Conservation (phyloP, 2,888 invertebrate species). For the Gastrophysa polygoni region DNA sequence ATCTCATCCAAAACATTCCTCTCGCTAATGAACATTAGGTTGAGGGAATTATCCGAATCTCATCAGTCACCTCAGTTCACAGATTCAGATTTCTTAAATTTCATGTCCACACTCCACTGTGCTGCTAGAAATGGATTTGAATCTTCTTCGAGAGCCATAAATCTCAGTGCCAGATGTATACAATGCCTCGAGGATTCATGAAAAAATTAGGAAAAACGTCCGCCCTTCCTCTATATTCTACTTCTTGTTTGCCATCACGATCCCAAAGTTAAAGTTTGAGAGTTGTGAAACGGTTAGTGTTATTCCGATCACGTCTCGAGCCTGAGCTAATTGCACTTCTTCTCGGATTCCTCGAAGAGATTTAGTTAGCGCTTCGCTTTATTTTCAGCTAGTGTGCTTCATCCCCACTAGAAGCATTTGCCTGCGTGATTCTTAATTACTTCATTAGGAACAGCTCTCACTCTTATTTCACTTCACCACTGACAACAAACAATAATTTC, state of each 20-base stretch:
- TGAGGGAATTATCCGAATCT: too few relatives aligned
- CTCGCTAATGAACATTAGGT: too few relatives aligned
- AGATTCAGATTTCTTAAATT: background rate
- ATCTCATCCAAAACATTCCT: too few relatives aligned
- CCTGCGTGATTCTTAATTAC: conserved; percentile 54
- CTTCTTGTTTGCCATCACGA: conserved; percentile 48
- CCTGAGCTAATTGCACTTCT: conserved; percentile 57
- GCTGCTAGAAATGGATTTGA: background rate
- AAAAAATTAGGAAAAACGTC: conserved; percentile 26
- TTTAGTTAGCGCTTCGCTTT: conserved; percentile 52
- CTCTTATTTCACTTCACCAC: conserved; percentile 32
- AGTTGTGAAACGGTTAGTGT: conserved; percentile 40
- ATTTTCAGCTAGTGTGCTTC: conserved; percentile 49
- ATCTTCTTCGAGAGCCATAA: conserved; percentile 10
- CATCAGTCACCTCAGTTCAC: background rate
- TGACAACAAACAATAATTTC: conserved; percentile 22
- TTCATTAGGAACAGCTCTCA: conserved; percentile 45
- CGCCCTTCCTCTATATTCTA: conserved; percentile 20
- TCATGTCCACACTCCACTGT: background rate
- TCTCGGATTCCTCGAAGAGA: conserved; percentile 54
- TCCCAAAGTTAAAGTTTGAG: conserved; percentile 30
- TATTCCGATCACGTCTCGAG: conserved; percentile 55
- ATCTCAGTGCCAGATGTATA: conserved; percentile 14
- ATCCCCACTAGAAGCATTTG: conserved; percentile 49
- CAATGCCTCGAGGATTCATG: conserved; percentile 12